Conservation (phyloP, 2,888 invertebrate species). For the Arrhopalites spinosus region DNA sequence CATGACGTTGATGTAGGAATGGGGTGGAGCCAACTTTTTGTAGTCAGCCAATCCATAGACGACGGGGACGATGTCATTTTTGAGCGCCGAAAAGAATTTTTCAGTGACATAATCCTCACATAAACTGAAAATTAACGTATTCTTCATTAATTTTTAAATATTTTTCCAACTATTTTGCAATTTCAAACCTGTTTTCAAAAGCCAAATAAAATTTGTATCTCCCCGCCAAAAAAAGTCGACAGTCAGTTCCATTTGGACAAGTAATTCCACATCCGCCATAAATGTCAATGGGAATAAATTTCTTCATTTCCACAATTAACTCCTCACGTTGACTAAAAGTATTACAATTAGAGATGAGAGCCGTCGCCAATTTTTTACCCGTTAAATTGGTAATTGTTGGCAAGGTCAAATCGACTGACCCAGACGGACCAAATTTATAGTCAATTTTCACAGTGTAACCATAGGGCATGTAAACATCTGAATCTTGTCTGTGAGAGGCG, state of each 20-base stretch:
- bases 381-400: no score
- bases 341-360: background rate
- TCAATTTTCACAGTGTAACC: no score
- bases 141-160: no score
- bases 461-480: no score
- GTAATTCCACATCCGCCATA: background rate
- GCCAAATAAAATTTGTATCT: background rate
- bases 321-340: background rate
- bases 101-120: conserved; percentile 3
- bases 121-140: no score
- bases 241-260: background rate
- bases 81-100: background rate
- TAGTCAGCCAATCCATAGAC: conserved; percentile 1
- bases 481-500: no score
- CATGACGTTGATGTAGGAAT: background rate
- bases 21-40: background rate
- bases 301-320: background rate
- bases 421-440: no score
- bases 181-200: background rate
- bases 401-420: no score
- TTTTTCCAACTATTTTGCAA: no score
- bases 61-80: background rate
- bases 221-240: background rate
- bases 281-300: background rate
- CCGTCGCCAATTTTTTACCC: background rate